Conservation (phyloP, 2,888 invertebrate genomes). For the Drosophila hamatofila region DNA sequence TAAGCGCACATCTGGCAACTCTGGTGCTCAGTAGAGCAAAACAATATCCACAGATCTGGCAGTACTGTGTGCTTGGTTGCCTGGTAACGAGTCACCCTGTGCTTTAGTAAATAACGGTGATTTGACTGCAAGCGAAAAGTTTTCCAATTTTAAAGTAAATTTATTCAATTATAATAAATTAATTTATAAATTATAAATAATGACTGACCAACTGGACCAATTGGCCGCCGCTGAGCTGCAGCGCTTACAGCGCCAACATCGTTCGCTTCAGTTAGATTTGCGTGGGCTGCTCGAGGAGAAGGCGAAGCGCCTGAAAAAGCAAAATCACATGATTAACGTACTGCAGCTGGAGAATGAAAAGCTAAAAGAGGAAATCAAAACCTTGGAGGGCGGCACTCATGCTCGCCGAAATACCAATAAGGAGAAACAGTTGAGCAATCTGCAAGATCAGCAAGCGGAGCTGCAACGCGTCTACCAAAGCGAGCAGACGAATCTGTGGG, state of each 20-base stretch:
- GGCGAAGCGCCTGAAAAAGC: slow-evolving; percentile 82
- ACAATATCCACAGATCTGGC: neutral
- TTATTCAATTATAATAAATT: neutral
- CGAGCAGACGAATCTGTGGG: slow-evolving; percentile 84
- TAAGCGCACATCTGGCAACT: neutral
- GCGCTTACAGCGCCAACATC: slow-evolving; percentile 89
- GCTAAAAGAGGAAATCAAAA: slow-evolving; percentile 78
- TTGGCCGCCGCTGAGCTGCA: slow-evolving; percentile 91
- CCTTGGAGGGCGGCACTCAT: slow-evolving; percentile 82
- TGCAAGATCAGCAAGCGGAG: slow-evolving; percentile 77
- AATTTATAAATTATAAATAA: slow-evolving; percentile 31
- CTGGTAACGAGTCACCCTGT: slow-evolving; percentile 20
- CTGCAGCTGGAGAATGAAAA: slow-evolving; percentile 83
- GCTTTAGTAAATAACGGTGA: neutral
- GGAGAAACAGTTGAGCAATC: slow-evolving; percentile 69
- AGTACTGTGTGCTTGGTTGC: slow-evolving; percentile 21
- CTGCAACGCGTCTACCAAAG: slow-evolving; percentile 73
- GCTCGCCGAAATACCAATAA: slow-evolving; percentile 81
- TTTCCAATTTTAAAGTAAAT: neutral
- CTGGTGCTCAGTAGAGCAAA: neutral
- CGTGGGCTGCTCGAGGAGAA: slow-evolving; percentile 82
- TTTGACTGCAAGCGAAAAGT: neutral
- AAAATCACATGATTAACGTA: slow-evolving; percentile 82
- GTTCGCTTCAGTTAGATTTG: slow-evolving; percentile 81
- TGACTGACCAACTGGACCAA: slow-evolving; percentile 89